These are phyloP conservation scores for Cetoscarus ocellatus DNA, from an alignment of 2,797 vertebrate species.

Conservation along the genomic window DNA sequence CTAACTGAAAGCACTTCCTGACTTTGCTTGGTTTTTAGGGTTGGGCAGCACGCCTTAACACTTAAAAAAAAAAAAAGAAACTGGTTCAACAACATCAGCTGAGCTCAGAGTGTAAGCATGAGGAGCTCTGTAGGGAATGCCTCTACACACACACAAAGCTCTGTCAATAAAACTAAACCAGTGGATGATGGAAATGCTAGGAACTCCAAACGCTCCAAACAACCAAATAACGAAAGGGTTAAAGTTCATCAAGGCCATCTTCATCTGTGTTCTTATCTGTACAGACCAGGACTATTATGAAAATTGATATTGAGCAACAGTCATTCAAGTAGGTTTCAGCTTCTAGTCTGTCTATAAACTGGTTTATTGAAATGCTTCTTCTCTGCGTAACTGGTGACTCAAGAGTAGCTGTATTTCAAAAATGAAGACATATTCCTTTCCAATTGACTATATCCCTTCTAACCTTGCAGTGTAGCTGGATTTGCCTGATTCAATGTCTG, in stretches of 20 bases:
- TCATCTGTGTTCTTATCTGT: not conserved
- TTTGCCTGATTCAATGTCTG: too few relatives aligned
- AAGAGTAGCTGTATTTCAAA: too few relatives aligned
- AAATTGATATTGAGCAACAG: not conserved
- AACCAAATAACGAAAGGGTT: not conserved
- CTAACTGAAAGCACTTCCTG: slow-evolving; percentile 53
- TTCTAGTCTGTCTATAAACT: too few relatives aligned
- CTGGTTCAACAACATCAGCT: slow-evolving; percentile 75
- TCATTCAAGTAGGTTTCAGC: too few relatives aligned
- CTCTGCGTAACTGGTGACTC: too few relatives aligned
- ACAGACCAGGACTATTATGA: not conserved
- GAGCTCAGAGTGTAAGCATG: slow-evolving; percentile 28
- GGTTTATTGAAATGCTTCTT: too few relatives aligned
- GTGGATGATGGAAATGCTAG: not conserved
- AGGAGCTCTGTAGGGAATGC: slow-evolving; percentile 9
- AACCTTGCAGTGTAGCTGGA: too few relatives aligned
- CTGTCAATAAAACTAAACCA: not conserved
- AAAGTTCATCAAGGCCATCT: not conserved
- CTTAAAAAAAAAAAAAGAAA: slow-evolving; percentile 46
- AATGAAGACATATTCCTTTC: too few relatives aligned
- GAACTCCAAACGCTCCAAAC: slow-evolving; percentile 3
- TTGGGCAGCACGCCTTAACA: slow-evolving; percentile 66
- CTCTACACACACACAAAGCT: slow-evolving; percentile 21
- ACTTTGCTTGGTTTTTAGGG: slow-evolving; percentile 61
- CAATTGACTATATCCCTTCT: too few relatives aligned